phyloP scores from a whole-genome alignment of 2,888 invertebrate genomes.

The Tupiocoris notatus region DNA sequence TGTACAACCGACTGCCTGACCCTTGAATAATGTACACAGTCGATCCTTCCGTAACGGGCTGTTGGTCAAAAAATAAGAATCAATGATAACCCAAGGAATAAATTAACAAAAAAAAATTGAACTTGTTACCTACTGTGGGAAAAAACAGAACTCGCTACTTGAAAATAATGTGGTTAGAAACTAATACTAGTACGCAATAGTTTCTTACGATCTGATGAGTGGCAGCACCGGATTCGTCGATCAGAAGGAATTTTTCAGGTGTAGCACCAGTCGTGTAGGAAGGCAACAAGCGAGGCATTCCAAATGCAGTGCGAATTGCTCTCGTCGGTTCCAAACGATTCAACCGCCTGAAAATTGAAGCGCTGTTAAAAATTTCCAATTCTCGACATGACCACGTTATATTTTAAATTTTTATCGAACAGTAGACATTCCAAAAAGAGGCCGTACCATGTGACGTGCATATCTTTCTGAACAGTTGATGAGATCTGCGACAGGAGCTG shows the following conservation, averaged over 20 bases:
- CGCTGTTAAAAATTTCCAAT: not conserved
- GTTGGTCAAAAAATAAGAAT: slow-evolving; percentile 43
- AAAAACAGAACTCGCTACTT: not conserved
- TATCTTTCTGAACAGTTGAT: not conserved
- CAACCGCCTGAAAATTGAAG: slow-evolving; percentile 62
- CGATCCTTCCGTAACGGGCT: slow-evolving; percentile 79
- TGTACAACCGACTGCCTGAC: slow-evolving; percentile 69
- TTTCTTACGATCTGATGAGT: slow-evolving; percentile 64
- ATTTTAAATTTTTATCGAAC: no score
- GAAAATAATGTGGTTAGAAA: not conserved
- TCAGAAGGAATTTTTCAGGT: slow-evolving; percentile 71
- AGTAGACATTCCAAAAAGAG: not conserved
- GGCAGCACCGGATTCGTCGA: slow-evolving; percentile 69
- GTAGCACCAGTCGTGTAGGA: slow-evolving; percentile 58
- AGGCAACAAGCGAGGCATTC: slow-evolving; percentile 57
- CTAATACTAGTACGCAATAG: not conserved
- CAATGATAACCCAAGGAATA: not conserved
- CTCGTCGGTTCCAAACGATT: slow-evolving; percentile 74
- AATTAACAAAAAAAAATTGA: slow-evolving; percentile 14
- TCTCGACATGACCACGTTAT: no score
- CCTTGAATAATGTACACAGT: slow-evolving; percentile 74
- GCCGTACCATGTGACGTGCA: slow-evolving; percentile 11
- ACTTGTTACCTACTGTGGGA: not conserved
- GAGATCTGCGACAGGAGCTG: not conserved
- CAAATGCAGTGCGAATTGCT: slow-evolving; percentile 68